Conservation (phyloP, 2,113 vertebrate species). For the Probosciger aterrimus region DNA sequence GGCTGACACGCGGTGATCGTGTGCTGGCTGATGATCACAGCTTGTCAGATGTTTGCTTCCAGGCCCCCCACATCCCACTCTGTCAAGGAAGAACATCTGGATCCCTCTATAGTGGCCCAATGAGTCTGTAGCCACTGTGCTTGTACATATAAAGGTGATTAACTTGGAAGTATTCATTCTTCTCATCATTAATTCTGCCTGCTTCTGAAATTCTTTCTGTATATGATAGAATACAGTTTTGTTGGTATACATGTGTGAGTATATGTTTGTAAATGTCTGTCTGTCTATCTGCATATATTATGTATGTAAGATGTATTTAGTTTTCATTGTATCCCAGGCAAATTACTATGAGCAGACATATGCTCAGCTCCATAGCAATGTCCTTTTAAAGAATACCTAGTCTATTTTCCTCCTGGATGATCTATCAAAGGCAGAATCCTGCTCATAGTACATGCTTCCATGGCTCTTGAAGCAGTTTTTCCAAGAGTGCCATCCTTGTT, state of each 20-base stretch:
- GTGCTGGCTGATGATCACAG: not conserved
- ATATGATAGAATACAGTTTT: not conserved
- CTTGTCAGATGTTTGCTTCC: not conserved
- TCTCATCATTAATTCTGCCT: not conserved
- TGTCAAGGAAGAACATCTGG: not conserved
- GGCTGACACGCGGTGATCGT: accelerated
- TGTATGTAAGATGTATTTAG: not conserved
- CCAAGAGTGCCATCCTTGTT: not conserved
- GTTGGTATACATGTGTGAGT: not conserved
- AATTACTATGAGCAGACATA: not conserved
- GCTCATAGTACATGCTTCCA: not conserved
- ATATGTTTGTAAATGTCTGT: not conserved
- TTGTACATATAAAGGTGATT: not conserved
- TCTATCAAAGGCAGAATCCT: not conserved
- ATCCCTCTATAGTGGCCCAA: not conserved
- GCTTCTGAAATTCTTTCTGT: not conserved
- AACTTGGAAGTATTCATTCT: not conserved
- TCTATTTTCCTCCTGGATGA: not conserved
- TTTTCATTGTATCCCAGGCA: not conserved
- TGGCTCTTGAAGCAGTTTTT: not conserved
- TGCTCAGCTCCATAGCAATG: not conserved
- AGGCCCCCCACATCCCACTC: not conserved
- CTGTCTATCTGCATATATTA: not conserved
- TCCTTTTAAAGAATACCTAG: not conserved
- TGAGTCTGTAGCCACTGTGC: not conserved